Evolutionary conservation across 2,113 vertebrate genomes (phyloP), one percentile per base, ranked within the genome.

Genomic region (Zapus hudsonius): DNA sequence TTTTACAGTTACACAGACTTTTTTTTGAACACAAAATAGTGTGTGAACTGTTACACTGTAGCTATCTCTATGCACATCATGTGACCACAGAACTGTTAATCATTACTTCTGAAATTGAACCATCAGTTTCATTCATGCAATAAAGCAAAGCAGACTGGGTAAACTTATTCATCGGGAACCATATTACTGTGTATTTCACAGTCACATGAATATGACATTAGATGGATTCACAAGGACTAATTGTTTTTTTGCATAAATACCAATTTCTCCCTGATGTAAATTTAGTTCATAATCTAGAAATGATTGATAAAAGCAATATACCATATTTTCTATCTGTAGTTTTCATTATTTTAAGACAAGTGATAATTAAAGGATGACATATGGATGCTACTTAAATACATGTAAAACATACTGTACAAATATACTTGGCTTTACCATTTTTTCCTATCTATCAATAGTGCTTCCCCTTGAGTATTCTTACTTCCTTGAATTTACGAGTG

Each of bases 91-190:
- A 98, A 98, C 98, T 98, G 96, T 98, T 98, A 98, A 98, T 98
- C 93, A 95, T 98, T 98, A 98, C 97, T 98, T 98, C 96, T 97
- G 97, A 98, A 98, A 98, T 97, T 97, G 97, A 98, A 98, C 97
- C 97, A 97, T 98, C 98, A 97, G 97, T 98, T 98, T 97, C 95
- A 98, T 96, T 98, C 99, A 99, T 99, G 99, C 99, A 98, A 95
- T 98, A 98, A 98, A 98, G 97, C 97, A 97, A 97, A 98, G 97
- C 98, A 98, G 97, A 97, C 98, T 97, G 92, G 98, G 97, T 97
- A 97, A 97, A 97, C 97, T 98, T 98, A 98, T 98, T 99, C 97
- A 98, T 92, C n/a, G 95, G 97, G 97, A 98, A 98, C 98, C 98
- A 98, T 97, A 98, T 98, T 98, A 97, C 98, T 98, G 98, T 98